Percentiles rank a stretch among this genome's conserved stretches.
Evolutionary conservation across 2,797 vertebrate species (phyloP).

Genomic region (Taenioides sp.): DNA sequence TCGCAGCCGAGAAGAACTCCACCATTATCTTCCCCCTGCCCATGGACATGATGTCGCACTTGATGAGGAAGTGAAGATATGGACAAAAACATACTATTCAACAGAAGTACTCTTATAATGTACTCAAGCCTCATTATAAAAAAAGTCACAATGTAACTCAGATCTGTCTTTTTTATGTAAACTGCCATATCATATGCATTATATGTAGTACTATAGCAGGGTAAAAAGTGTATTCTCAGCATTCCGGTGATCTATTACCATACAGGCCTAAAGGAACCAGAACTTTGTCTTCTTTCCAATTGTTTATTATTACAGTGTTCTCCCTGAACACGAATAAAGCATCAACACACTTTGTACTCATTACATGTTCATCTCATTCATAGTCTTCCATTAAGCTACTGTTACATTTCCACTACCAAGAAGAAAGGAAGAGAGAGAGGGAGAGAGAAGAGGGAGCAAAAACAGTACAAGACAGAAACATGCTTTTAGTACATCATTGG

Average conservation of each 20-base stretch:
- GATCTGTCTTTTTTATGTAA: neutral
- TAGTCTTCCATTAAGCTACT: conserved; percentile 64
- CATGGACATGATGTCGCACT: conserved; percentile 73
- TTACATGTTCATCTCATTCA: conserved; percentile 66
- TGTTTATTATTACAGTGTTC: conserved; percentile 72
- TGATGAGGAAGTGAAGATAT: conserved; percentile 63
- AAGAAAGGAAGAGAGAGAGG: conserved; percentile 57
- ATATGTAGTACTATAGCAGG: neutral
- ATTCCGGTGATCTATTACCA: neutral
- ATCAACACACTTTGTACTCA: conserved; percentile 63
- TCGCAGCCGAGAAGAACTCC: conserved; percentile 83
- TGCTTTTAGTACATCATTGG: conserved; percentile 61
- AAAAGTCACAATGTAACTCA: neutral
- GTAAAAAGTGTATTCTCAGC: neutral
- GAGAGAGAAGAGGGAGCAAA: conserved; percentile 41
- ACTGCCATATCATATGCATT: neutral
- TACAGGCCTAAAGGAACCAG: conserved; percentile 19
- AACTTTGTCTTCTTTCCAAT: conserved; percentile 38
- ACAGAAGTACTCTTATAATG: neutral
- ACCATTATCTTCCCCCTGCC: conserved; percentile 85
- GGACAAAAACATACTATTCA: neutral
- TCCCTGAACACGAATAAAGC: conserved; percentile 67
- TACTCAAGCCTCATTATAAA: neutral
- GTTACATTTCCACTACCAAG: conserved; percentile 63
- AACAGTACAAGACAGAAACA: conserved; percentile 63